These are phyloP conservation scores for Ciconia stormi DNA, from an alignment of 2,113 vertebrate genomes.

Conservation along the genomic window DNA sequence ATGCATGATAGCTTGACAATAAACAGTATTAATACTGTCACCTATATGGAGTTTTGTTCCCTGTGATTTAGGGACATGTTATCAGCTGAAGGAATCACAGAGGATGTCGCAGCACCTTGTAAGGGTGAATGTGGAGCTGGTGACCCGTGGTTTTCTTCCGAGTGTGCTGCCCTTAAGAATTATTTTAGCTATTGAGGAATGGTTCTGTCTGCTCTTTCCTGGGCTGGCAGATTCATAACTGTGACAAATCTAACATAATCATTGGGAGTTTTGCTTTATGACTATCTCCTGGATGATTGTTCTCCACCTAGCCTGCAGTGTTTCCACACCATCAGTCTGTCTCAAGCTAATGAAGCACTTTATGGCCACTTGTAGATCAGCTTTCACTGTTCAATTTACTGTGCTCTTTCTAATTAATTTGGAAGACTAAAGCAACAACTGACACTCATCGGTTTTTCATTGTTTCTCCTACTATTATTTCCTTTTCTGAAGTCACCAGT, in stretches of 20 bases:
- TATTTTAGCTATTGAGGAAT: neutral
- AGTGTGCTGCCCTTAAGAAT: neutral
- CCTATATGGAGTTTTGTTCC: neutral
- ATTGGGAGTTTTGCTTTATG: neutral
- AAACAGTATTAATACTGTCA: neutral
- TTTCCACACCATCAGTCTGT: neutral
- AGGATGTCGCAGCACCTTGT: neutral
- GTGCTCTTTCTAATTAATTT: neutral
- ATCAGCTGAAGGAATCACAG: neutral
- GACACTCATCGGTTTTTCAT: neutral
- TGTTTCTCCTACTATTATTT: neutral
- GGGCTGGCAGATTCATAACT: neutral
- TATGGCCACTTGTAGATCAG: neutral
- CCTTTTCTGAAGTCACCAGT: neutral
- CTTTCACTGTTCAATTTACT: neutral
- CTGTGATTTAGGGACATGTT: neutral
- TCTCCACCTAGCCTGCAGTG: neutral
- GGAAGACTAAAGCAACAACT: neutral
- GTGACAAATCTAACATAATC: neutral
- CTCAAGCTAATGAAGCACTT: slow-evolving; percentile 21
- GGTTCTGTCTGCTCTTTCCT: neutral
- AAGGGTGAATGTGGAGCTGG: neutral
- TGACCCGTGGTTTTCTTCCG: neutral
- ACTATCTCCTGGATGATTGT: neutral
- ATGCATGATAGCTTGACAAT: neutral